phyloP scores from a whole-genome alignment of 2,113 vertebrate species.

The Dicaeum eximium region DNA sequence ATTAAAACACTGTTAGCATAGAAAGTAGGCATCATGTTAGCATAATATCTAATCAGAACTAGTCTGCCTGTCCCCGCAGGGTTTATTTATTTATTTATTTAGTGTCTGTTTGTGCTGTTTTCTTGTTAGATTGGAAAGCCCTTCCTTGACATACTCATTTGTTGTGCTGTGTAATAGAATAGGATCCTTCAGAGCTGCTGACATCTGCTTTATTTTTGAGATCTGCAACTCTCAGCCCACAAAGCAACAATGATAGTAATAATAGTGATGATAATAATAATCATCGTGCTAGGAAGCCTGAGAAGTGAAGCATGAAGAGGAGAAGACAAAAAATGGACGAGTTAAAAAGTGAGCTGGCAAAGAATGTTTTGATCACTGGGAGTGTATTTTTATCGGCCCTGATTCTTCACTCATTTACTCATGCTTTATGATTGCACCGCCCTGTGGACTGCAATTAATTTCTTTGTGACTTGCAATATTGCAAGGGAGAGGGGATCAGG shows the following conservation, averaged over 20 bases:
- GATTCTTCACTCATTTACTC: neutral
- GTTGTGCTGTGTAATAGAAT: slow-evolving; percentile 72
- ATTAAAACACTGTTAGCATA: slow-evolving; percentile 71
- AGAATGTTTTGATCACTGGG: neutral
- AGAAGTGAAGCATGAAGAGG: slow-evolving; percentile 46
- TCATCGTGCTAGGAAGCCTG: slow-evolving; percentile 46
- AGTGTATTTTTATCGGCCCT: neutral
- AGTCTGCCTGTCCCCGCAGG: slow-evolving; percentile 65
- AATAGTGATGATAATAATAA: slow-evolving; percentile 66
- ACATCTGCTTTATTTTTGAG: slow-evolving; percentile 76
- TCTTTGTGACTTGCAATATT: neutral
- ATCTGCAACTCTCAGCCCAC: slow-evolving; percentile 61
- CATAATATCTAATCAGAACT: slow-evolving; percentile 76
- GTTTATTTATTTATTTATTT: slow-evolving; percentile 75
- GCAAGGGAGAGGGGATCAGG: neutral
- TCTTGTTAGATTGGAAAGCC: slow-evolving; percentile 70
- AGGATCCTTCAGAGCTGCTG: slow-evolving; percentile 68
- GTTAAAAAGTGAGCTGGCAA: neutral
- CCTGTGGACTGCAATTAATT: slow-evolving; percentile 32
- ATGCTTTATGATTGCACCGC: neutral
- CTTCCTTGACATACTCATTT: slow-evolving; percentile 77
- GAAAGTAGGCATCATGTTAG: slow-evolving; percentile 70
- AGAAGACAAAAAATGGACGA: slow-evolving; percentile 3
- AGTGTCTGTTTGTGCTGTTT: slow-evolving; percentile 72
- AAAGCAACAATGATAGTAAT: slow-evolving; percentile 70